A percentile compares a stretch with the other conserved stretches of the same genome.
Conservation (phyloP, 2,888 invertebrate genomes). For the Chaetogeoica ovagalla region DNA sequence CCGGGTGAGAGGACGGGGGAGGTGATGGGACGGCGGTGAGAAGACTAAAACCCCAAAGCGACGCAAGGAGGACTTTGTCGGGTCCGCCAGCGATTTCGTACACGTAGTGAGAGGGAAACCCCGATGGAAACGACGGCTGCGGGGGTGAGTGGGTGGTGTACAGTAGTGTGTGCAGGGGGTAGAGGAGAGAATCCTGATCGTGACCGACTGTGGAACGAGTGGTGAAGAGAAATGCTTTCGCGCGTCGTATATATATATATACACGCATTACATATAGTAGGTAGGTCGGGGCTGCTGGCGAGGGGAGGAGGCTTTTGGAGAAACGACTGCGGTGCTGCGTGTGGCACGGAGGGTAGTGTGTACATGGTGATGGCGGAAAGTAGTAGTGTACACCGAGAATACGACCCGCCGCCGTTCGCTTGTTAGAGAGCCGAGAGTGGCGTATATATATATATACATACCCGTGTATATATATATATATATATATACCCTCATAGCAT, state of each 20-base stretch:
- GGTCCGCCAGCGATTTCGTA: constrained; percentile 46
- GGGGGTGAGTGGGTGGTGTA: constrained; percentile 54
- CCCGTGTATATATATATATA: neutral
- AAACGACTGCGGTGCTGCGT: constrained; percentile 39
- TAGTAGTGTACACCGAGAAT: constrained; percentile 31
- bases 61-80: constrained; percentile 48
- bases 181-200: constrained; percentile 40
- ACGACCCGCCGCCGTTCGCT: constrained; percentile 28
- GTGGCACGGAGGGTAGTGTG: constrained; percentile 6
- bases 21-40: neutral
- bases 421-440: constrained; percentile 27
- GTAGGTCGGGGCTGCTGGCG: constrained; percentile 19
- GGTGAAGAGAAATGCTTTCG: constrained; percentile 43
- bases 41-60: constrained; percentile 50
- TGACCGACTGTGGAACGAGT: constrained; percentile 35
- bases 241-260: constrained; percentile 5
- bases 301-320: constrained; percentile 47
- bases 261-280: neutral
- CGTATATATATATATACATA: constrained; percentile 1
- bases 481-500: constrained; percentile 12
- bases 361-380: neutral
- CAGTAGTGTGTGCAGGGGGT: too few relatives aligned
- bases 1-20: neutral
- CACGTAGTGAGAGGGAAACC: constrained; percentile 15
- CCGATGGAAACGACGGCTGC: constrained; percentile 33